Evolutionary conservation across 2,888 invertebrate species (phyloP), one percentile per base, ranked within the genome.

Genomic region (Globia sparganii): DNA sequence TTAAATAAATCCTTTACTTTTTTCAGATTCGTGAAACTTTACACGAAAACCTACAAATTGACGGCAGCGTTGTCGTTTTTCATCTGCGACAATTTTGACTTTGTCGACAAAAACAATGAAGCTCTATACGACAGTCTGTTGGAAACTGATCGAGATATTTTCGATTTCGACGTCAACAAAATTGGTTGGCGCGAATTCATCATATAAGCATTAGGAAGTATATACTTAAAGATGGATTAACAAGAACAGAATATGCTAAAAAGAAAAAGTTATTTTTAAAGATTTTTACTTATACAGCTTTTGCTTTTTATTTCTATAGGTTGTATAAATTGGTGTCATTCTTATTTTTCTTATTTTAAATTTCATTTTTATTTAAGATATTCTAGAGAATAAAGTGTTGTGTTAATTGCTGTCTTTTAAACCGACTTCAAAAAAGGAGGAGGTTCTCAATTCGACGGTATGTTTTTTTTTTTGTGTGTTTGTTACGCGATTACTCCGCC

Each of bases 21-120:
- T 89, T 86, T 61, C 88, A 90, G 91, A 75, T 80, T 88, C 34
- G 81, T 77, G 0, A 83, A 82, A 69, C 56, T 90, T 0, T 90
- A 89, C 71, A 80, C 65, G 3, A 90, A 88, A 58, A 78, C 86
- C 0, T 76, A 82, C 28, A 91, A 90, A 68, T 67, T 90, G 21
- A 71, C 82, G 6, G 18, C 21, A 5, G 40, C 84, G 0, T 31
- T 85, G 0, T 79, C 77, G 2, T 87, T 84, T 49, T 88, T 88
- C 40, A 79, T 82, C 0, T 28, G 68, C 0, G 80, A 89, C 37
- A 61, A 84, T 4, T 91, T 90, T 89, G 21, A 68, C 0, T 90
- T 91, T n/a, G 40, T 37, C 4, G 91, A 90, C 49, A 73, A 82
- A 0, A 91, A 90, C 34, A 75, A 87, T 0, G 69, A 73, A 21